Evolutionary conservation across 2,888 invertebrate species (phyloP).

Genomic region (Dasysyrphus albostriatus): DNA sequence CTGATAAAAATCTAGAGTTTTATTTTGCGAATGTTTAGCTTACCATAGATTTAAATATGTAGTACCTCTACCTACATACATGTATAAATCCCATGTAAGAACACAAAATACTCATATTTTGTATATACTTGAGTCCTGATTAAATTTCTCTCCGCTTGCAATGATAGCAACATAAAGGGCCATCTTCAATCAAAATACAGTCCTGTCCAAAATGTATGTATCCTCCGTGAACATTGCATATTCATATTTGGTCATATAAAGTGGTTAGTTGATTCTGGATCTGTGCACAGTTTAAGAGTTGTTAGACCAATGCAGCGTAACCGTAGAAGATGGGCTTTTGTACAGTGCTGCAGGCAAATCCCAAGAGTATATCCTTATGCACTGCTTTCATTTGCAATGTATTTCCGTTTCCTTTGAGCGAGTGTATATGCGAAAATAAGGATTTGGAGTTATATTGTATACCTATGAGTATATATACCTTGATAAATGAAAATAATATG

Average conservation of each 20-base stretch:
- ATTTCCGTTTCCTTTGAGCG: slow-evolving; percentile 76
- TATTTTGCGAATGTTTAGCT: too few relatives aligned
- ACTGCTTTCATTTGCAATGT: slow-evolving; percentile 73
- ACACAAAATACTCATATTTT: too few relatives aligned
- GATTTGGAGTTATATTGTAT: slow-evolving; percentile 25
- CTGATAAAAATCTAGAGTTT: too few relatives aligned
- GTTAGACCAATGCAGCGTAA: slow-evolving; percentile 74
- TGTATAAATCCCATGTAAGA: too few relatives aligned
- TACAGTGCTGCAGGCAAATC: slow-evolving; percentile 72
- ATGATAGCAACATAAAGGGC: too few relatives aligned
- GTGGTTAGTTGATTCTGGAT: slow-evolving; percentile 77
- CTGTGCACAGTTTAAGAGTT: slow-evolving; percentile 75
- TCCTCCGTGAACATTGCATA: slow-evolving; percentile 63
- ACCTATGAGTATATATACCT: background rate
- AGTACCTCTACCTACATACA: too few relatives aligned
- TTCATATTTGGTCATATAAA: slow-evolving; percentile 77
- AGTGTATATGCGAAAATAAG: slow-evolving; percentile 46
- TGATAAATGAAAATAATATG: background rate
- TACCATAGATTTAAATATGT: too few relatives aligned
- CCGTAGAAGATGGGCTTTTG: slow-evolving; percentile 75
- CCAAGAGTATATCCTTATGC: slow-evolving; percentile 71
- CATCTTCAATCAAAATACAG: background rate
- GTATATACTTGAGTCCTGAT: too few relatives aligned
- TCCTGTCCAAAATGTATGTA: slow-evolving; percentile 18
- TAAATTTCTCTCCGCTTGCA: too few relatives aligned